phyloP scores from a whole-genome alignment of 2,888 invertebrate species.

The Mycalesis mineus region DNA sequence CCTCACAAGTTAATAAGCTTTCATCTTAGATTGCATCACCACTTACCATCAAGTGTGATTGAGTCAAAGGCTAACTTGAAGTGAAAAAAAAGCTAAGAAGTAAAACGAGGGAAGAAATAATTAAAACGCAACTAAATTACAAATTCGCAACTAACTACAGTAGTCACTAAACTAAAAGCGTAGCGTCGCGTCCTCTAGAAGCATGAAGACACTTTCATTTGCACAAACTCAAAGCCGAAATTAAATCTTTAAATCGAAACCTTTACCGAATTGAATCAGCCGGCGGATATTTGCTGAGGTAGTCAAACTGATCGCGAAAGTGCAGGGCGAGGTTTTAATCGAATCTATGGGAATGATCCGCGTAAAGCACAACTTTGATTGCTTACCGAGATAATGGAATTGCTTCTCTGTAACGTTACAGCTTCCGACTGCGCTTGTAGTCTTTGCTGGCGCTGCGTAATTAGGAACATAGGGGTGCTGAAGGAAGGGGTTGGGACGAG shows the following conservation, averaged over 20 bases:
- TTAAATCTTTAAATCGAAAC: constrained; percentile 14
- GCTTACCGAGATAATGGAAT: constrained; percentile 40
- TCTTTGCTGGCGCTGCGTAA: not conserved
- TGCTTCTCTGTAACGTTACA: constrained; percentile 24
- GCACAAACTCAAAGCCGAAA: constrained; percentile 11
- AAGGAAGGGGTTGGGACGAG: too few relatives aligned
- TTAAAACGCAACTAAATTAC: not conserved
- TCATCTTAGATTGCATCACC: too few relatives aligned
- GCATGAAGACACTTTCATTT: constrained; percentile 10
- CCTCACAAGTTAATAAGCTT: too few relatives aligned
- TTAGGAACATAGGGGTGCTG: not conserved
- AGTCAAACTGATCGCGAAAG: constrained; percentile 31
- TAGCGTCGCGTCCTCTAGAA: not conserved
- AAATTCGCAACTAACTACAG: not conserved
- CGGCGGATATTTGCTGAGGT: constrained; percentile 12
- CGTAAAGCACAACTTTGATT: constrained; percentile 37
- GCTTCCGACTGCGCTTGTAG: not conserved
- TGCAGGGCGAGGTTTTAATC: constrained; percentile 38
- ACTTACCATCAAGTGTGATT: too few relatives aligned
- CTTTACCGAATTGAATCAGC: constrained; percentile 9
- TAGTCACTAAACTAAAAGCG: too few relatives aligned
- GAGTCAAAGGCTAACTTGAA: too few relatives aligned
- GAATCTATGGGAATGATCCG: constrained; percentile 32
- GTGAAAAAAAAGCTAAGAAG: too few relatives aligned
- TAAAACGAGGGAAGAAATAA: too few relatives aligned